phyloP scores from a whole-genome alignment of 2,888 invertebrate genomes.

The Aphidoletes aphidimyza region DNA sequence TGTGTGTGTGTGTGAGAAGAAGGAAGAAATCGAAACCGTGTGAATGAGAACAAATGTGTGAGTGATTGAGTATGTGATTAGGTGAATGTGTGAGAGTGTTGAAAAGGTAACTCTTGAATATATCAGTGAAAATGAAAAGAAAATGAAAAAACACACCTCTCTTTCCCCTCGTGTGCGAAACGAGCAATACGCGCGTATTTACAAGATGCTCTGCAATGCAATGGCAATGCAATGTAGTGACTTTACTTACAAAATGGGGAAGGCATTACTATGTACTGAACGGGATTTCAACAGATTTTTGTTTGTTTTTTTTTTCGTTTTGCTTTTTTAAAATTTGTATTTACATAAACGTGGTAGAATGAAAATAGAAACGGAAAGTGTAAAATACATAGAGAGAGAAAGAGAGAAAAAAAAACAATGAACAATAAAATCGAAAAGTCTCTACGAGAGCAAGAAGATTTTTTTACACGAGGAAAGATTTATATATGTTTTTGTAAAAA shows the following conservation, averaged over 20 bases:
- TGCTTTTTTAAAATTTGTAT: too few relatives aligned
- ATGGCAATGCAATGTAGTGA: background rate
- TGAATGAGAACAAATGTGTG: too few relatives aligned
- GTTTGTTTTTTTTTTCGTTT: too few relatives aligned
- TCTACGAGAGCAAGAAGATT: slow-evolving; percentile 15
- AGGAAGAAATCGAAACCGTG: too few relatives aligned
- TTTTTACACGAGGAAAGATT: background rate
- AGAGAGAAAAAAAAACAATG: background rate
- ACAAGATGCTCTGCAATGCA: slow-evolving; percentile 5
- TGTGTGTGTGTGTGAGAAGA: slow-evolving; percentile 14
- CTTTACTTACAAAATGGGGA: background rate
- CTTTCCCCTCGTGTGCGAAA: slow-evolving; percentile 3
- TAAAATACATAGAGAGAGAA: background rate
- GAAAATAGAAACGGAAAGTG: background rate
- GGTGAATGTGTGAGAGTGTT: background rate
- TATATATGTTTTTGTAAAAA: background rate
- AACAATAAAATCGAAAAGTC: slow-evolving; percentile 25
- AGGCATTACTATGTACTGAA: background rate
- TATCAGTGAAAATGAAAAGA: too few relatives aligned
- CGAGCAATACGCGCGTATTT: slow-evolving; percentile 5
- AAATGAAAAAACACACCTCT: background rate
- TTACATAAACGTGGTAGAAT: too few relatives aligned
- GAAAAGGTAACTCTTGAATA: background rate
- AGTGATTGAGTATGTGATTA: background rate
- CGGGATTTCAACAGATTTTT: background rate